Evolutionary conservation across 2,888 invertebrate species (phyloP).

Genomic region (Calameuta filiformis): DNA sequence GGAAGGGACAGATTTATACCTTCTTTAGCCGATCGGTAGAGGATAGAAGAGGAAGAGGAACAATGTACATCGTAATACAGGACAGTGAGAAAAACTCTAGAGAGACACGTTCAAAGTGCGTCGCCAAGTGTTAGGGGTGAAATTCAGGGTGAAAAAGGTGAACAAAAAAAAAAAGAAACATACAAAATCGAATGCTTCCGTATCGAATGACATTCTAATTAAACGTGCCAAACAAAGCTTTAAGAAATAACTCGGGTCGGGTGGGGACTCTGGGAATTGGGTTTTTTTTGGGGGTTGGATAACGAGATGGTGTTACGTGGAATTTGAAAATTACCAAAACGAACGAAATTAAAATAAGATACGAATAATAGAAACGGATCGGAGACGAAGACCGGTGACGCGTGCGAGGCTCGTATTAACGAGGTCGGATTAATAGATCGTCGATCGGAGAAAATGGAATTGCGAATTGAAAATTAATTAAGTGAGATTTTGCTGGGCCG

Average conservation of each 20-base stretch:
- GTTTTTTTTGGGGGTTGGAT: background rate
- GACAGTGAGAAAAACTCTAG: background rate
- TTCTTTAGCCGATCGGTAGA: background rate
- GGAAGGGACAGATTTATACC: background rate
- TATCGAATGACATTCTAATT: slow-evolving; percentile 62
- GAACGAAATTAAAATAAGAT: background rate
- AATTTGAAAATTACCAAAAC: background rate
- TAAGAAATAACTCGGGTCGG: slow-evolving; percentile 37
- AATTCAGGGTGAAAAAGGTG: slow-evolving; percentile 33
- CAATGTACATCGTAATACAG: background rate
- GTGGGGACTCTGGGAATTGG: background rate
- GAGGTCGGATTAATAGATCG: background rate
- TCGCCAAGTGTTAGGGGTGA: slow-evolving; percentile 12
- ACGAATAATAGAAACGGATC: background rate
- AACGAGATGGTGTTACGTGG: background rate
- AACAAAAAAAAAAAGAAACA: slow-evolving; percentile 20
- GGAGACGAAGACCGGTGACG: background rate
- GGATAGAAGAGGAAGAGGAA: background rate
- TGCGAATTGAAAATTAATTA: background rate
- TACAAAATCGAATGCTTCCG: slow-evolving; percentile 57
- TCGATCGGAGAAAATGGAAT: background rate
- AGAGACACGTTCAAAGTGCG: background rate
- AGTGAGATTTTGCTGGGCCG: background rate
- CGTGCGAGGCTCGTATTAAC: background rate
- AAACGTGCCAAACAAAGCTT: slow-evolving; percentile 64